Conservation (phyloP, 2,888 invertebrate genomes). For the Furcula furcula region DNA sequence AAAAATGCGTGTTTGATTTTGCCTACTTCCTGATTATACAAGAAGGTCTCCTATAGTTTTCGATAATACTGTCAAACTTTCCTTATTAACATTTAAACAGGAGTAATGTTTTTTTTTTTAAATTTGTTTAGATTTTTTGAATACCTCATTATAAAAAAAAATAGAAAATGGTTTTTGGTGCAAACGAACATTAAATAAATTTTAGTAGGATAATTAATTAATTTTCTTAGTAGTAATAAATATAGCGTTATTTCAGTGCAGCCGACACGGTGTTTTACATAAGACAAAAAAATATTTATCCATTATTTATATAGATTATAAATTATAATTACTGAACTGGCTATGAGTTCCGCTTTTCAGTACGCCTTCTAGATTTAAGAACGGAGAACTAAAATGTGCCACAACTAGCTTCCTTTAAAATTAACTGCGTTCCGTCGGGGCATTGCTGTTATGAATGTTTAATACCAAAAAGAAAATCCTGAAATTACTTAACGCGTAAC, state of each 20-base stretch:
- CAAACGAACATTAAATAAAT: no score
- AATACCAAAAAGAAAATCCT: constrained; percentile 9
- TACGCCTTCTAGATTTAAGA: constrained; percentile 16
- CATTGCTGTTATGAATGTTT: constrained; percentile 40
- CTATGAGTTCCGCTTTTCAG: constrained; percentile 47
- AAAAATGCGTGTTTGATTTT: no score
- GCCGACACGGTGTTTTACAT: constrained; percentile 36
- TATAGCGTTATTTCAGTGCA: constrained; percentile 21
- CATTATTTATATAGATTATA: constrained; percentile 35
- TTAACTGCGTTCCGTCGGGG: constrained; percentile 43
- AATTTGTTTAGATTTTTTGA: no score
- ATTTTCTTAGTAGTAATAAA: no score
- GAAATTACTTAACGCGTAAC: constrained; percentile 1
- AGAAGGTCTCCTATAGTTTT: no score
- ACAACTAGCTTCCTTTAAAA: constrained; percentile 53
- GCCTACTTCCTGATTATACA: no score
- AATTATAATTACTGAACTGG: constrained; percentile 34
- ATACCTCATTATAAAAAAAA: no score
- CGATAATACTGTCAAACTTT: no score
- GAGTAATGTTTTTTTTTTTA: no score
- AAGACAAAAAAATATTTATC: constrained; percentile 62
- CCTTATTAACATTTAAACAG: no score
- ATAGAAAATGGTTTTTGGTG: no score
- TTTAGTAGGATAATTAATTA: no score
- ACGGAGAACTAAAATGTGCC: constrained; percentile 35